Evolutionary conservation across 2,797 vertebrate genomes (phyloP).

Genomic region (Nannoperca obscura): DNA sequence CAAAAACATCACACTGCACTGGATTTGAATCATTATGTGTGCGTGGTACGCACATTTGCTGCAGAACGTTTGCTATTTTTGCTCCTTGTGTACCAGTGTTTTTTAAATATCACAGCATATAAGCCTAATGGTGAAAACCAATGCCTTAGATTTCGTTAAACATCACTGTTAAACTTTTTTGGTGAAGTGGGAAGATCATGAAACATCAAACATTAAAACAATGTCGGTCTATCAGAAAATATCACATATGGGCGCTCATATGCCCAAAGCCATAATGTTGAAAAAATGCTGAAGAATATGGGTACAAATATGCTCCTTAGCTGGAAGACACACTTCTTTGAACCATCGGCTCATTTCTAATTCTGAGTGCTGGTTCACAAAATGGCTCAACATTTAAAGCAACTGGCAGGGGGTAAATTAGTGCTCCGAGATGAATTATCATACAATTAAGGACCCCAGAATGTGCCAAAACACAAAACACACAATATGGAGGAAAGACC

Average conservation of each 20-base stretch:
- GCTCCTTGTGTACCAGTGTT: conserved; percentile 18
- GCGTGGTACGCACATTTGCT: conserved; percentile 42
- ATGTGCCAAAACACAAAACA: conserved; percentile 88
- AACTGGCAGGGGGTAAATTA: conserved; percentile 95
- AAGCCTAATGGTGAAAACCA: conserved; percentile 16
- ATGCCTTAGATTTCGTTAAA: not conserved
- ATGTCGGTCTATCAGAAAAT: conserved; percentile 58
- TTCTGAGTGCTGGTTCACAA: conserved; percentile 89
- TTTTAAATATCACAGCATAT: conserved; percentile 19
- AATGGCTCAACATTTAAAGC: conserved; percentile 88
- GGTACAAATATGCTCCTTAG: conserved; percentile 84
- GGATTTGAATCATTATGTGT: conserved; percentile 65
- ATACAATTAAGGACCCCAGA: conserved; percentile 92
- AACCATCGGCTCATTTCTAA: conserved; percentile 90
- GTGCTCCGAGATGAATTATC: conserved; percentile 95
- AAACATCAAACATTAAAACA: conserved; percentile 44
- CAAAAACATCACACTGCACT: conserved; percentile 75
- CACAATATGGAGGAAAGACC: conserved; percentile 87
- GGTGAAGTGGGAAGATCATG: conserved; percentile 6
- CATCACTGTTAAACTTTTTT: conserved; percentile 20
- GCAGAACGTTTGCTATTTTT: conserved; percentile 34
- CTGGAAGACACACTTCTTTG: conserved; percentile 82
- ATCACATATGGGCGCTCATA: conserved; percentile 79
- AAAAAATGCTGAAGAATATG: conserved; percentile 78
- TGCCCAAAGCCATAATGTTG: conserved; percentile 75